These are phyloP conservation scores for Gobionotothen gibberifrons DNA, from an alignment of 2,797 vertebrate genomes.

Conservation along the genomic window DNA sequence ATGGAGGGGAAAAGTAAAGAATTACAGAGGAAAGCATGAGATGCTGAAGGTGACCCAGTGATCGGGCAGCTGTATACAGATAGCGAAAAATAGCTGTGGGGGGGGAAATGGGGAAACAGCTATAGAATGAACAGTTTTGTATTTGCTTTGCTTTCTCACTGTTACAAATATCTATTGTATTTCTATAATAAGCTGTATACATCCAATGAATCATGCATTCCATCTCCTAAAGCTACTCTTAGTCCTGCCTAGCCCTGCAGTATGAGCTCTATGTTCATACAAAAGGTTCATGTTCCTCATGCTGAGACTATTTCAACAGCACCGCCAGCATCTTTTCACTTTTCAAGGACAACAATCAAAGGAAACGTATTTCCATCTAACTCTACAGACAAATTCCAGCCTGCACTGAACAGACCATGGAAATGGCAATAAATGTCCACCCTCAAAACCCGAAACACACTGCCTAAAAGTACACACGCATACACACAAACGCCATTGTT, in stretches of 20 bases:
- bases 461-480: slow-evolving; percentile 38
- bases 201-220: slow-evolving; percentile 61
- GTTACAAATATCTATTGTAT: slow-evolving; percentile 67
- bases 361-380: slow-evolving; percentile 72
- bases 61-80: slow-evolving; percentile 16
- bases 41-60: slow-evolving; percentile 25
- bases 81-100: slow-evolving; percentile 23
- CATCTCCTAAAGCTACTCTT: slow-evolving; percentile 66
- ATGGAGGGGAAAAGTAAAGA: background rate
- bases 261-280: slow-evolving; percentile 63
- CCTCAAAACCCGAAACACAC: slow-evolving; percentile 56
- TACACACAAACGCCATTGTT: slow-evolving; percentile 69
- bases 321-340: slow-evolving; percentile 66
- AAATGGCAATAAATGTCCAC: slow-evolving; percentile 75
- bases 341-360: slow-evolving; percentile 80
- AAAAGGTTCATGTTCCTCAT: slow-evolving; percentile 71
- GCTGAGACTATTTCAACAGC: slow-evolving; percentile 67
- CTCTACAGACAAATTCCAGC: slow-evolving; percentile 61
- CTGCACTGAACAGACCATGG: slow-evolving; percentile 61
- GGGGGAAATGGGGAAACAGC: slow-evolving; percentile 27
- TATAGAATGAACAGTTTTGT: slow-evolving; percentile 28
- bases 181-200: slow-evolving; percentile 70
- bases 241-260: slow-evolving; percentile 45
- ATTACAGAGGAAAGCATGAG: slow-evolving; percentile 19
- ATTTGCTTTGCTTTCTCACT: slow-evolving; percentile 53